Evolutionary conservation across 2,113 vertebrate species (phyloP).

Genomic region (Hydrolagus affinis): DNA sequence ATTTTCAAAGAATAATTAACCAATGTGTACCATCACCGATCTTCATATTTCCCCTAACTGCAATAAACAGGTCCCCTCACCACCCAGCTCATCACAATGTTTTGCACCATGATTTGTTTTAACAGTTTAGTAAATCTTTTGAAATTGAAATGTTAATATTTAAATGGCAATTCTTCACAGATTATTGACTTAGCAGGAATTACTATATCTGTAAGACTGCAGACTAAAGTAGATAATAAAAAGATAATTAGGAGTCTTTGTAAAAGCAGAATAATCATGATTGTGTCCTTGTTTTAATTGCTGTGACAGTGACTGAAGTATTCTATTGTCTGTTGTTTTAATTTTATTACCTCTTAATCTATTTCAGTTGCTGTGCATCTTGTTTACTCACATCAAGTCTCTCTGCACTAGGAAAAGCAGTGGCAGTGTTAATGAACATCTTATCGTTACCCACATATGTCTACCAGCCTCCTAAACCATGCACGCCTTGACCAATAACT

Average conservation of each 20-base stretch:
- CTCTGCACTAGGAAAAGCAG: background rate
- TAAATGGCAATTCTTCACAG: background rate
- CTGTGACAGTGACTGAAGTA: background rate
- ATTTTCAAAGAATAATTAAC: background rate
- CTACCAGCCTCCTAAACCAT: background rate
- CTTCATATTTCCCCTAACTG: background rate
- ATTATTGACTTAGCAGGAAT: background rate
- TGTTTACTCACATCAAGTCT: background rate
- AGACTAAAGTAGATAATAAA: background rate
- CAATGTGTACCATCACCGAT: background rate
- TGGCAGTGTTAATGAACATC: background rate
- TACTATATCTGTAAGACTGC: background rate
- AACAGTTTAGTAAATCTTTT: background rate
- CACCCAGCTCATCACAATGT: background rate
- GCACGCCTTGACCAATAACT: no score
- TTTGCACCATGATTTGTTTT: background rate
- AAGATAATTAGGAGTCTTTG: background rate
- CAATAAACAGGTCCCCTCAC: background rate
- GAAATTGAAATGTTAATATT: background rate
- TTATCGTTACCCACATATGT: background rate
- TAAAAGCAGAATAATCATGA: conserved; percentile 8
- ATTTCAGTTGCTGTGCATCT: background rate
- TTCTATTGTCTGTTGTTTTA: background rate
- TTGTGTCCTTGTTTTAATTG: background rate
- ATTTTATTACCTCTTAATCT: background rate